Percentiles rank a stretch among this genome's conserved stretches.
Conservation (phyloP, 2,888 invertebrate species). For the Physocephala rufipes region DNA sequence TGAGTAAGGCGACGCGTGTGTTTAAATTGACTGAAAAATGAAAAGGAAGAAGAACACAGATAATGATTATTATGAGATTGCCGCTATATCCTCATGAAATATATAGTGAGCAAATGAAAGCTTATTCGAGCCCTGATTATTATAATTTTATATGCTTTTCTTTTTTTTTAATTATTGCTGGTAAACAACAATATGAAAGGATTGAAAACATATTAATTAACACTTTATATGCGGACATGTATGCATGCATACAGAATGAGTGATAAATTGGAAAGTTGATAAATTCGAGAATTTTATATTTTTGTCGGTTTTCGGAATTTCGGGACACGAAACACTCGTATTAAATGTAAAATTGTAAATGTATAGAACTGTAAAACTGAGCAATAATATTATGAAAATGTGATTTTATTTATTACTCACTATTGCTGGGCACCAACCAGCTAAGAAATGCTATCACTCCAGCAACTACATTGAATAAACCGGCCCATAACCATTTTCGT, state of each 20-base stretch:
- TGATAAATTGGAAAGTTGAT: too few species aligned
- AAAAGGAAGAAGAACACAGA: neutral
- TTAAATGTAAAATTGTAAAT: too few species aligned
- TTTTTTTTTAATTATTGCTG: too few species aligned
- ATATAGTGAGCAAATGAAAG: neutral
- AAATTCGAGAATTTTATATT: too few species aligned
- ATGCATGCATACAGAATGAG: too few species aligned
- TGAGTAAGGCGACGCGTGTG: conserved; percentile 59
- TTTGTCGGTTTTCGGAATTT: too few species aligned
- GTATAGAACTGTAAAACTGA: neutral
- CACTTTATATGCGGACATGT: too few species aligned
- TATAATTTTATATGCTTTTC: neutral
- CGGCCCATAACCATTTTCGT: conserved; percentile 64
- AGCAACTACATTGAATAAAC: conserved; percentile 63
- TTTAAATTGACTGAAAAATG: conserved; percentile 55
- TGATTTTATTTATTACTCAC: conserved; percentile 48
- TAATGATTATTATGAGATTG: neutral
- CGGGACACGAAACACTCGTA: too few species aligned
- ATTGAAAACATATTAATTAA: too few species aligned
- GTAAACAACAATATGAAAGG: too few species aligned
- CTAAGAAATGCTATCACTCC: conserved; percentile 61
- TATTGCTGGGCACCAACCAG: conserved; percentile 62
- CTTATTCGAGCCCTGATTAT: neutral
- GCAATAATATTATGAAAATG: neutral
- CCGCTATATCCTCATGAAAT: neutral